Percentiles rank a stretch among this genome's conserved stretches.
These are phyloP conservation scores for Scaptomyza cyrtandrae DNA, from an alignment of 2,888 invertebrate species.

Conservation along the genomic window DNA sequence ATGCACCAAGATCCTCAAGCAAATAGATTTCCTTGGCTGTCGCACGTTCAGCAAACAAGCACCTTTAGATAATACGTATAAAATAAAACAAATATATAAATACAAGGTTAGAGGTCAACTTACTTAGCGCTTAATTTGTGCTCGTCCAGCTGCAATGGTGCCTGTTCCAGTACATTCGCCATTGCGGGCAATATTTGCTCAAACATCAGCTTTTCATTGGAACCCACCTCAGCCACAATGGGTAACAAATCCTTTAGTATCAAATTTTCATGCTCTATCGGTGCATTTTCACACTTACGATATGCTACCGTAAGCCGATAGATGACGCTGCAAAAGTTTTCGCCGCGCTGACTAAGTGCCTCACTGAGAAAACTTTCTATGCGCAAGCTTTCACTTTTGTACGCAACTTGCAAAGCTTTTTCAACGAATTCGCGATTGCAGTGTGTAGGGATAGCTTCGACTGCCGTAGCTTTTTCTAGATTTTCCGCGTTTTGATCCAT, in stretches of 20 bases:
- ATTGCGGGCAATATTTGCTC: slow-evolving; percentile 66
- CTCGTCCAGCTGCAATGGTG: slow-evolving; percentile 6
- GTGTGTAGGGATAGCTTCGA: slow-evolving; percentile 2
- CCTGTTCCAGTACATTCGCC: slow-evolving; percentile 48
- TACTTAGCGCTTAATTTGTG: slow-evolving; percentile 67
- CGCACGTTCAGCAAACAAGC: slow-evolving; percentile 57
- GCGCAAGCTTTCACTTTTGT: slow-evolving; percentile 36
- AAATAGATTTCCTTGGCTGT: slow-evolving; percentile 68
- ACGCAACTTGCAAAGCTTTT: slow-evolving; percentile 51
- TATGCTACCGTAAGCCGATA: slow-evolving; percentile 62
- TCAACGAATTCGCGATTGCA: slow-evolving; percentile 38
- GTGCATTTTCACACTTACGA: slow-evolving; percentile 26
- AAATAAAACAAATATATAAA: neutral
- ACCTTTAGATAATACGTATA: slow-evolving; percentile 43
- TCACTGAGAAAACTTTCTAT: slow-evolving; percentile 48
- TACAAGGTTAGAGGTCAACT: slow-evolving; percentile 20
- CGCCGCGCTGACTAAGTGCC: slow-evolving; percentile 59
- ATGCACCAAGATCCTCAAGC: slow-evolving; percentile 83
- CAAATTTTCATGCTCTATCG: slow-evolving; percentile 39
- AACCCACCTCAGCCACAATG: slow-evolving; percentile 61
- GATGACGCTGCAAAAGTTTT: slow-evolving; percentile 80
- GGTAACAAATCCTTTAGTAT: slow-evolving; percentile 72
- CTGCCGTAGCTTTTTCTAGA: neutral
- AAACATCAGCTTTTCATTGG: slow-evolving; percentile 70
- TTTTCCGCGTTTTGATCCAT: slow-evolving; percentile 37